These are phyloP conservation scores for Halictus ligatus DNA, from an alignment of 2,888 invertebrate genomes.

Conservation along the genomic window DNA sequence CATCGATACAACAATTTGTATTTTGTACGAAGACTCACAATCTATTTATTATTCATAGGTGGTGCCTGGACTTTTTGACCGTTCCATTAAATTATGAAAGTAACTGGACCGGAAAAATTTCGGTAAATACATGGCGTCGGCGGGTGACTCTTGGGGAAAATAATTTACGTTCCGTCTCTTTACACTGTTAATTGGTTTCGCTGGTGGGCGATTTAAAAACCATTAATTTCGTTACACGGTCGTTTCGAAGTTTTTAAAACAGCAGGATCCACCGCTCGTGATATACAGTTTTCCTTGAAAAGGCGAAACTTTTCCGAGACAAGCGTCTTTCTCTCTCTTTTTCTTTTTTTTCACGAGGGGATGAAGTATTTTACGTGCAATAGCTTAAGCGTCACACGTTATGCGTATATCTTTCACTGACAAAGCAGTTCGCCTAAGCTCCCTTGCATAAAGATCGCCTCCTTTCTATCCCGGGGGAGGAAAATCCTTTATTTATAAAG, in stretches of 20 bases:
- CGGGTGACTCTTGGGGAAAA: neutral
- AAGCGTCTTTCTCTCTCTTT: neutral
- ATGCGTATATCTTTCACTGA: constrained; percentile 7
- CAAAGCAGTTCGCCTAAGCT: constrained; percentile 22
- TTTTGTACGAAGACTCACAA: neutral
- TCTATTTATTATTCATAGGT: neutral
- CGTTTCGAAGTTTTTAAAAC: neutral
- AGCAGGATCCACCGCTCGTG: neutral
- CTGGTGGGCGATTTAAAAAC: neutral
- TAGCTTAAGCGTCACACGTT: neutral
- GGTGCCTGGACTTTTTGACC: neutral
- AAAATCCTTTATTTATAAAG: constrained; percentile 17
- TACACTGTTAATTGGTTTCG: neutral
- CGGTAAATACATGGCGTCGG: neutral
- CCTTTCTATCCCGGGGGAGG: neutral
- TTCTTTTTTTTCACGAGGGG: neutral
- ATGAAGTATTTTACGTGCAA: neutral
- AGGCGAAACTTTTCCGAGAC: neutral
- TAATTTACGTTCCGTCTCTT: neutral
- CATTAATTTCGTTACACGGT: neutral
- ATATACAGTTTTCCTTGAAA: neutral
- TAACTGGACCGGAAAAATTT: neutral
- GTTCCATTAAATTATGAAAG: neutral
- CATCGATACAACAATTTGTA: neutral
- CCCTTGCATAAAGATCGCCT: neutral